These are phyloP conservation scores for Lasioglossum malachurum DNA, from an alignment of 2,888 invertebrate genomes.

Conservation along the genomic window DNA sequence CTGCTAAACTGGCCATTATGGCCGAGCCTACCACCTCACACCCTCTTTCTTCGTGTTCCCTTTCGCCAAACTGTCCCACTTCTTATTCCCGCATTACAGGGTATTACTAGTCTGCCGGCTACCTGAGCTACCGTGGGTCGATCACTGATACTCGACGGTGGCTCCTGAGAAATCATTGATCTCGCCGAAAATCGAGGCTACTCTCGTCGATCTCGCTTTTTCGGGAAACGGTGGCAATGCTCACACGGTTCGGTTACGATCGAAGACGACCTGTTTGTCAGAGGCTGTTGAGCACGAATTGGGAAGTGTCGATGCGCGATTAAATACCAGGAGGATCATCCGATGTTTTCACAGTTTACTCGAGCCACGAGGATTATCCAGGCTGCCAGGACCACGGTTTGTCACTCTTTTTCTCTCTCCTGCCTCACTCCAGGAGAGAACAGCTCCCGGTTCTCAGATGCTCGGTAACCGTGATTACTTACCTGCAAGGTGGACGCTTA, in stretches of 20 bases:
- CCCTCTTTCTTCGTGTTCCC: conserved; percentile 46
- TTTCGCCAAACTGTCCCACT: conserved; percentile 63
- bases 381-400: conserved; percentile 24
- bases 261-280: background rate
- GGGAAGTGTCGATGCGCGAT: conserved; percentile 73
- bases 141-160: conserved; percentile 56
- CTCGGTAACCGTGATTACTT: conserved; percentile 66
- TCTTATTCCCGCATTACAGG: conserved; percentile 56
- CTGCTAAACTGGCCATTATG: conserved; percentile 72
- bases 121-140: conserved; percentile 52
- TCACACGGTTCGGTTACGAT: background rate
- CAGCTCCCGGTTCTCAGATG: conserved; percentile 27
- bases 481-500: conserved; percentile 72
- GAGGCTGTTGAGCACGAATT: background rate
- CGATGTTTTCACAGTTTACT: conserved; percentile 75
- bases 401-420: background rate
- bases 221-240: background rate
- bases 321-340: conserved; percentile 72
- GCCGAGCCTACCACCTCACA: conserved; percentile 46
- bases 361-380: conserved; percentile 67
- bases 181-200: background rate
- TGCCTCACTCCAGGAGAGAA: background rate
- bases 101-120: conserved; percentile 63
- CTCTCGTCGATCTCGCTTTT: background rate
- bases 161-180: conserved; percentile 29